A percentile compares a stretch with the other conserved stretches of the same genome.
phyloP scores from a whole-genome alignment of 2,113 vertebrate genomes.

The Mobula hypostoma region DNA sequence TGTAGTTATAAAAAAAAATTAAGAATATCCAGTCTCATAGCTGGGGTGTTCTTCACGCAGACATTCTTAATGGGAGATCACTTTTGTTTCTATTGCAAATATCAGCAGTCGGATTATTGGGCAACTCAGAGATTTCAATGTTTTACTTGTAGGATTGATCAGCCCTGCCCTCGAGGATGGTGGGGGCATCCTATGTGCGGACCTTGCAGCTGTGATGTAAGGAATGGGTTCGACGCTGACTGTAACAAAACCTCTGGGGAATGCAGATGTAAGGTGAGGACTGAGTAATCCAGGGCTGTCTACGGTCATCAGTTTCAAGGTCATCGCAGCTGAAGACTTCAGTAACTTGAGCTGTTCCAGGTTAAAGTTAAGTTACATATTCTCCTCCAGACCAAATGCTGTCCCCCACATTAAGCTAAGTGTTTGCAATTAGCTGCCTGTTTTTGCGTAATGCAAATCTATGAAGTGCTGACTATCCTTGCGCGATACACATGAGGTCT shows the following conservation, averaged over 20 bases:
- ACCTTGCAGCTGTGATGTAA: slow-evolving; percentile 75
- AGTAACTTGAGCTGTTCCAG: neutral
- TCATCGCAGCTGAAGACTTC: neutral
- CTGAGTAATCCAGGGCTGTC: neutral
- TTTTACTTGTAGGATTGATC: slow-evolving; percentile 60
- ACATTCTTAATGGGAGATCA: neutral
- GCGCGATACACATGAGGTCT: too few relatives aligned
- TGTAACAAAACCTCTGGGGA: slow-evolving; percentile 89
- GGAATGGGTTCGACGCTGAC: slow-evolving; percentile 80
- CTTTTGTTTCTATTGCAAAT: neutral
- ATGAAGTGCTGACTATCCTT: too few relatives aligned
- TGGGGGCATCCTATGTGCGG: slow-evolving; percentile 90
- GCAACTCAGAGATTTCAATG: neutral
- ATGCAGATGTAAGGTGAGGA: slow-evolving; percentile 81
- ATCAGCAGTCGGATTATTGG: neutral
- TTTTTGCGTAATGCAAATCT: neutral
- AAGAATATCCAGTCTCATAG: neutral
- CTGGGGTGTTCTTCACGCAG: neutral
- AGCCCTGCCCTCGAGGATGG: slow-evolving; percentile 86
- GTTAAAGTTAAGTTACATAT: neutral
- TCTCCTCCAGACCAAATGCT: neutral
- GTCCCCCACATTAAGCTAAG: neutral
- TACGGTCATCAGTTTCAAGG: neutral
- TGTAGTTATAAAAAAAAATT: neutral
- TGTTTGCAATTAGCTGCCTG: neutral